Conservation (phyloP, 2,797 vertebrate species). For the Sarcoramphus papa region DNA sequence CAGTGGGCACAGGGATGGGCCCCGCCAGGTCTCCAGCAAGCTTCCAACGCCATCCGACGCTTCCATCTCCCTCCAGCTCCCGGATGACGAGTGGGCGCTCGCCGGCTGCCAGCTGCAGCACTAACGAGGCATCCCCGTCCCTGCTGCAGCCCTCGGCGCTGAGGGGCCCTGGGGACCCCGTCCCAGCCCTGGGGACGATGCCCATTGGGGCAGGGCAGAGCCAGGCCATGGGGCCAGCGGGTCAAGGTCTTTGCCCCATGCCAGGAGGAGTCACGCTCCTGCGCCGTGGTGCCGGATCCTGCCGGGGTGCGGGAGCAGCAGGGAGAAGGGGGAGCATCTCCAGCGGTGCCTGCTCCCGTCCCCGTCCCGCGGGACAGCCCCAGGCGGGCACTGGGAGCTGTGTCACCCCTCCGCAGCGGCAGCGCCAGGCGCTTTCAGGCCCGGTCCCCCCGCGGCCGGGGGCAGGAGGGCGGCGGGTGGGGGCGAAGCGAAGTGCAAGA, state of each 20-base stretch:
- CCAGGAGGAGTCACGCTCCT: not conserved
- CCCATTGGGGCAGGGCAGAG: not conserved
- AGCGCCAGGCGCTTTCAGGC: not conserved
- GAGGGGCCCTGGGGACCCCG: not conserved
- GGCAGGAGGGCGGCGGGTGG: not conserved
- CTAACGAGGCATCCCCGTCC: fast-evolving
- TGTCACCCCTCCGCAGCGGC: not conserved
- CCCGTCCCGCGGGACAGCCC: fast-evolving
- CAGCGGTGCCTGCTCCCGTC: fast-evolving
- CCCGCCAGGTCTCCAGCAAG: not conserved
- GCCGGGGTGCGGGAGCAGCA: fast-evolving
- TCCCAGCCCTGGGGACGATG: fast-evolving
- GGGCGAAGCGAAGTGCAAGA: not conserved
- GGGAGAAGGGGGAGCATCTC: not conserved
- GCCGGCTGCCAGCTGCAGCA: fast-evolving
- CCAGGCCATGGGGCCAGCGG: fast-evolving
- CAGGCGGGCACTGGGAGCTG: fast-evolving
- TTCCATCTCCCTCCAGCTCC: not conserved
- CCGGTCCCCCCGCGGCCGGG: not conserved
- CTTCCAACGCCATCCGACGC: not conserved
- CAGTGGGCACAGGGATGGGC: not conserved
- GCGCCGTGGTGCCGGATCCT: fast-evolving
- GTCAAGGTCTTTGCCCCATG: not conserved
- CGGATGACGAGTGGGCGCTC: fast-evolving
- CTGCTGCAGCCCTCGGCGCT: fast-evolving